phyloP scores from a whole-genome alignment of 2,797 vertebrate species.

The Tangara arthus region DNA sequence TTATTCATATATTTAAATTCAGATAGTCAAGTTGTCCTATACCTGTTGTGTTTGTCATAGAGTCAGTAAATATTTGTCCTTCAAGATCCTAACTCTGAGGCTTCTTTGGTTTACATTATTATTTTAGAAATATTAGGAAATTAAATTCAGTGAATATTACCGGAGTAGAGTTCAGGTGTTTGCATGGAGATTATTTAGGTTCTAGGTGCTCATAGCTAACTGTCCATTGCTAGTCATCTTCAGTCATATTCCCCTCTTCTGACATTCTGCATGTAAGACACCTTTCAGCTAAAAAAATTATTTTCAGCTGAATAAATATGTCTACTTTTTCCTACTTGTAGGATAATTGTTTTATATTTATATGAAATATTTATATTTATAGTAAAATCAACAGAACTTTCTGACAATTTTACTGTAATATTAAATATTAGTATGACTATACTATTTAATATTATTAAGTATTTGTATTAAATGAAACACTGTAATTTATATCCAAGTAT shows the following conservation, averaged over 20 bases:
- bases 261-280: not conserved
- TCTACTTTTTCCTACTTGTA: not conserved
- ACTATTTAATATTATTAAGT: not conserved
- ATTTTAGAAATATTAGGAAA: not conserved
- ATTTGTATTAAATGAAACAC: not conserved
- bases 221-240: not conserved
- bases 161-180: not conserved
- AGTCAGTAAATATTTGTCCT: not conserved
- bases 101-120: not conserved
- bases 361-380: not conserved
- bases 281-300: not conserved
- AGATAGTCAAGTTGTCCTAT: not conserved
- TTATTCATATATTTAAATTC: not conserved
- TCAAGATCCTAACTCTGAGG: fast-evolving
- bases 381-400: not conserved
- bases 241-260: not conserved
- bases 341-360: not conserved
- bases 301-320: not conserved
- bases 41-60: not conserved
- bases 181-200: not conserved
- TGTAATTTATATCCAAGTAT: not conserved
- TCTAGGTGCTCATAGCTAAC: not conserved
- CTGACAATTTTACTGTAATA: not conserved
- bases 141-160: not conserved
- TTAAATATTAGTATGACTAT: not conserved